A percentile compares a stretch with the other conserved stretches of the same genome.
These are phyloP conservation scores for Xestia xanthographa DNA, from an alignment of 2,888 invertebrate genomes.

Conservation along the genomic window DNA sequence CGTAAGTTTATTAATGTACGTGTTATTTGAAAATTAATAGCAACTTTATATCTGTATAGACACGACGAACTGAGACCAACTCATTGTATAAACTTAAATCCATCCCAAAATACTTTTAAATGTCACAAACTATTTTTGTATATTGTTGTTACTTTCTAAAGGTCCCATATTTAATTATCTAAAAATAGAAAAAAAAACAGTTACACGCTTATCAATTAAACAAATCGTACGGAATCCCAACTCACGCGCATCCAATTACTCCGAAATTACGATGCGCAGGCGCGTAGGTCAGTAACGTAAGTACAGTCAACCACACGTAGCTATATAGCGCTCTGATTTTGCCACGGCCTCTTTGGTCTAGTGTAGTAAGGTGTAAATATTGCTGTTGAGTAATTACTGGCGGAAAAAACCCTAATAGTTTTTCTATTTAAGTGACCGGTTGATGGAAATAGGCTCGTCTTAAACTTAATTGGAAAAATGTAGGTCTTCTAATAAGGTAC, in stretches of 20 bases:
- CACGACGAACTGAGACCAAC: not conserved
- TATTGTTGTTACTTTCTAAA: not conserved
- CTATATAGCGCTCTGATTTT: not conserved
- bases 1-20: not conserved
- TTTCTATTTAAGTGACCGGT: not conserved
- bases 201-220: constrained; percentile 21
- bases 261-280: constrained; percentile 1
- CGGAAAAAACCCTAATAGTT: not conserved
- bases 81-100: not conserved
- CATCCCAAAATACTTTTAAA: not conserved
- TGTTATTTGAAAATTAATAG: not conserved
- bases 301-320: constrained; percentile 15
- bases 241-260: constrained; percentile 49
- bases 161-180: not conserved
- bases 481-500: not conserved
- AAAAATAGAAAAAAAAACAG: constrained; percentile 25
- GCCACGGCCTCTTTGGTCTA: not conserved
- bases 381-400: no score
- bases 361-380: not conserved
- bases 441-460: not conserved
- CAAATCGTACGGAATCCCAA: constrained; percentile 18
- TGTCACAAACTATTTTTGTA: not conserved
- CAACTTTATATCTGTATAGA: not conserved
- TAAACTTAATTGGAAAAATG: not conserved
- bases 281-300: constrained; percentile 53